Evolutionary conservation across 2,888 invertebrate genomes (phyloP).

Genomic region (Mesochorus sp.): DNA sequence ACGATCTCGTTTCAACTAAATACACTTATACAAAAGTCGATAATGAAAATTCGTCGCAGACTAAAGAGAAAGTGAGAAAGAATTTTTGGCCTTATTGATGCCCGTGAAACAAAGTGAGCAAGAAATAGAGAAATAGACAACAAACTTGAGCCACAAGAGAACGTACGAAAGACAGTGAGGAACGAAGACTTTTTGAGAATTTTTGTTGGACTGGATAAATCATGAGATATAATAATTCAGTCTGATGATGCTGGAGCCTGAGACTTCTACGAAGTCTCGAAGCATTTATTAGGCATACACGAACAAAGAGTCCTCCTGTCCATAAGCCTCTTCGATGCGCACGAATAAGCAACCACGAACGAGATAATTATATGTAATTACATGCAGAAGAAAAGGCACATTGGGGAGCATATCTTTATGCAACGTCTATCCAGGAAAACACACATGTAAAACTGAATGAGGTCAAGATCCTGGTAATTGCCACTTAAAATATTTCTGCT

Average conservation of each 20-base stretch:
- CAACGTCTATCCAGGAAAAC: not conserved
- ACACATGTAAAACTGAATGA: not conserved
- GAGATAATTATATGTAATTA: conserved; percentile 37
- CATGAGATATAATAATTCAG: not conserved
- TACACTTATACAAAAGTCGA: too few relatives aligned
- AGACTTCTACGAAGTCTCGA: conserved; percentile 1
- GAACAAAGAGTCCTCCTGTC: conserved; percentile 25
- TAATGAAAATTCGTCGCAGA: too few relatives aligned
- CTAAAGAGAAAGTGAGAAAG: too few relatives aligned
- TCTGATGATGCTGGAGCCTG: not conserved
- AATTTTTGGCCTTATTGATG: too few relatives aligned
- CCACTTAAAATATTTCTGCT: not conserved
- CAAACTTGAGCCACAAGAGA: too few relatives aligned
- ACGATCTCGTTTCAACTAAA: too few relatives aligned
- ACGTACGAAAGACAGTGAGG: too few relatives aligned
- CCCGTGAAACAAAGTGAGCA: not conserved
- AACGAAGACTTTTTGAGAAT: not conserved
- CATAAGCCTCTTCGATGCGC: conserved; percentile 13
- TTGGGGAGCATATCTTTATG: not conserved
- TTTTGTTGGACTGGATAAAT: conserved; percentile 14
- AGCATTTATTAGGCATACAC: conserved; percentile 14
- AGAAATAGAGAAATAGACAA: not conserved
- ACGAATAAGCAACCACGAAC: conserved; percentile 26
- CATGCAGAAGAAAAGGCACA: conserved; percentile 15
- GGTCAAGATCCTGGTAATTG: not conserved